A percentile compares a stretch with the other conserved stretches of the same genome.
Conservation (phyloP, 1,140 invertebrate genomes). For the Nasonia longicornis region DNA sequence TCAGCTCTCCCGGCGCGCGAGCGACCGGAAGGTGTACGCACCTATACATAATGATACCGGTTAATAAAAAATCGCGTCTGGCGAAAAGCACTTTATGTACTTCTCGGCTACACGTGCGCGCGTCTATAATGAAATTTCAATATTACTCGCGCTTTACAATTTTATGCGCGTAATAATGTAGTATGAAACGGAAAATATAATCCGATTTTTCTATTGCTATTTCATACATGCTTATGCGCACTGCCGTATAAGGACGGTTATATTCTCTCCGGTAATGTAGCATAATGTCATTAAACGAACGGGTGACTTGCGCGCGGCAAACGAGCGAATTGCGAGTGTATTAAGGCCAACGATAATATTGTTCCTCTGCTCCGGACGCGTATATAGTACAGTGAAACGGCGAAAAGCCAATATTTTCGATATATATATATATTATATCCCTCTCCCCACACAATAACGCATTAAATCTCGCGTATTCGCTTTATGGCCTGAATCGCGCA, state of each 20-base stretch:
- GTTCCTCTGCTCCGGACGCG: neutral
- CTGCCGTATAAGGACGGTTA: too few relatives aligned
- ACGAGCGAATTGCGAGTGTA: neutral
- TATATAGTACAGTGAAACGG: neutral
- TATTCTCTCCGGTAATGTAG: too few relatives aligned
- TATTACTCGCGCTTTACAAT: neutral
- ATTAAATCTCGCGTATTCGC: too few relatives aligned
- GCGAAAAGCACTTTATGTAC: neutral
- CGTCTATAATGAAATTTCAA: neutral
- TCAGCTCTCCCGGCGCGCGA: neutral
- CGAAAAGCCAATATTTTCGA: neutral
- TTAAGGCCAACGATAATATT: neutral
- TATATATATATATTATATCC: neutral
- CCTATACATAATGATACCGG: constrained; percentile 16
- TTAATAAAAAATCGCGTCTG: constrained; percentile 12
- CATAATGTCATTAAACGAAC: too few relatives aligned
- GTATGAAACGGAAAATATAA: neutral
- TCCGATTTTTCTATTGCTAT: too few relatives aligned
- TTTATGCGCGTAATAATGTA: neutral
- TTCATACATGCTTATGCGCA: too few relatives aligned
- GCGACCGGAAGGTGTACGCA: constrained; percentile 25
- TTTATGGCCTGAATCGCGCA: neutral
- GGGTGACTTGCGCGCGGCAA: too few relatives aligned
- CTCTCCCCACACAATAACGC: too few relatives aligned
- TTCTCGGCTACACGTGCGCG: neutral